A percentile compares a stretch with the other conserved stretches of the same genome.
Conservation (phyloP, 2,797 vertebrate genomes). For the Naso thynnoides region DNA sequence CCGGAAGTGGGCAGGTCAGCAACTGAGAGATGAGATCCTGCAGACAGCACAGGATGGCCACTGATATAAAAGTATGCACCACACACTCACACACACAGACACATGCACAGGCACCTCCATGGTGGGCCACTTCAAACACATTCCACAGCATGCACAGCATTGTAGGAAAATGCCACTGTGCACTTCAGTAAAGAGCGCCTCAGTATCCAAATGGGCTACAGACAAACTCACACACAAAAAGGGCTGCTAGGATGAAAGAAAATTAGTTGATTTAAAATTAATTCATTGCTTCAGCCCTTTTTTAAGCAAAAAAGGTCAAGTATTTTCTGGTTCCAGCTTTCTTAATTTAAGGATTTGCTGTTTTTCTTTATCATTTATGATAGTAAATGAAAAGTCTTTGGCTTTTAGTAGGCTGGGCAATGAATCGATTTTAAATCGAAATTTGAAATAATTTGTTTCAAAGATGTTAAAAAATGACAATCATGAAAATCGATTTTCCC, state of each 20-base stretch:
- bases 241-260: background rate
- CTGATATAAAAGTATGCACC: constrained; percentile 9
- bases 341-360: too few species aligned
- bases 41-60: constrained; percentile 62
- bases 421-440: too few species aligned
- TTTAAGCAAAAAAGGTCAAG: too few species aligned
- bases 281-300: too few species aligned
- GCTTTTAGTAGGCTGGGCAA: too few species aligned
- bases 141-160: constrained; percentile 83
- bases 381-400: too few species aligned
- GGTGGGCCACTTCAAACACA: constrained; percentile 87
- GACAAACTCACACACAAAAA: constrained; percentile 39
- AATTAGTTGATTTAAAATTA: too few species aligned
- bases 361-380: too few species aligned
- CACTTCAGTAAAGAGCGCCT: constrained; percentile 72
- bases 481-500: too few species aligned
- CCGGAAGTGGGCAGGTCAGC: constrained; percentile 71
- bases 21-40: constrained; percentile 67
- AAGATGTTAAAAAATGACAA: too few species aligned
- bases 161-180: constrained; percentile 83
- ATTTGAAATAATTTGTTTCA: too few species aligned
- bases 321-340: too few species aligned
- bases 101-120: constrained; percentile 70
- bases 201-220: constrained; percentile 64
- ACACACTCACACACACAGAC: constrained; percentile 23